Evolutionary conservation across 2,888 invertebrate species (phyloP), one percentile per base, ranked within the genome.

Genomic region (Abrostola tripartita): DNA sequence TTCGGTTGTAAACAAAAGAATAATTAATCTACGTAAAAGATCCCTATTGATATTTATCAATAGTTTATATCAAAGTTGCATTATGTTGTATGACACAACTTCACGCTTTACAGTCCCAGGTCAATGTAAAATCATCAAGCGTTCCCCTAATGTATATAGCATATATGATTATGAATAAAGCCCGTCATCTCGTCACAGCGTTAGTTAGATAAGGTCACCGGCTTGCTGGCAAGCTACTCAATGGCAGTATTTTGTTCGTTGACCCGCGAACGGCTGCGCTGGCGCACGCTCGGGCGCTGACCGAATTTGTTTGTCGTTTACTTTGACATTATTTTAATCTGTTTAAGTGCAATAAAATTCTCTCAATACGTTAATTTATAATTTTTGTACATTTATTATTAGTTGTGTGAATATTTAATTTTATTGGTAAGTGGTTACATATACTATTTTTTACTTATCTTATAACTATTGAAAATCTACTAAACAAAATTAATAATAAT

Each of bases 231-330:
- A 52, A 47, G 87, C 85, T 87, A 82, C 86, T 81, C 85, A 81
- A 79, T 86, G 85, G 85, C 82, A 85, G 86, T 90, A 85, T 88
- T 88, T 90, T 92, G 92, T 92, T 80, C 92, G 87, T 90, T 92
- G 92, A 92, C 90, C 92, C 87, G 85, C 78, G 85, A 74, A 73
- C 82, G 84, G 84, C 68, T 84, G 86, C 83, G 85, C 81, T 69
- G 71, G 76, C 85, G 82, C 80, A 82, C 81, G 81, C 81, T 53
- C 75, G 62, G 61, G 68, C 71, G 36, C 53, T n/a, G 47, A 47
- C 52, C 55, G 40, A 41, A 58, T 73, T 65, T 53, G 53, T 68
- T 56, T n/a, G 36, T 63, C 55, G 52, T 51, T 67, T 49, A 52
- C 70, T 71, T 74, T 65, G 42, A 54, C 11, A 58, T 56, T 52